These are phyloP conservation scores for Lasioglossum calceatum DNA, from an alignment of 2,888 invertebrate species.

Conservation along the genomic window DNA sequence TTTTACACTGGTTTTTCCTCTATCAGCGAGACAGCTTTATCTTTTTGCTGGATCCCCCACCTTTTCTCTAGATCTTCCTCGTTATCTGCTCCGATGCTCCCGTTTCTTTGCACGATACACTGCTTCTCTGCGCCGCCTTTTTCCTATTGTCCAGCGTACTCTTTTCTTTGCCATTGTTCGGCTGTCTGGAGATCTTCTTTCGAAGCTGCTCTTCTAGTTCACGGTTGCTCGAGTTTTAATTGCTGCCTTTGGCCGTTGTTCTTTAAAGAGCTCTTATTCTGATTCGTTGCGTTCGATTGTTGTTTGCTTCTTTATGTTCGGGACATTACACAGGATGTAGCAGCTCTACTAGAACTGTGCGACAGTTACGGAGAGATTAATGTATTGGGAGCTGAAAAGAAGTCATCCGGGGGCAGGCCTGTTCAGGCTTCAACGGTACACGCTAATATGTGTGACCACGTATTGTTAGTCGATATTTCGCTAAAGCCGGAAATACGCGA, in stretches of 20 bases:
- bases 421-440: too few species aligned
- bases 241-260: conserved; percentile 24
- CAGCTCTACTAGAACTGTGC: too few species aligned
- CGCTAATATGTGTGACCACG: too few species aligned
- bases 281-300: not conserved
- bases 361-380: too few species aligned
- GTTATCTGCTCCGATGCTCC: conserved; percentile 21
- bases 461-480: too few species aligned
- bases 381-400: too few species aligned
- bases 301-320: not conserved
- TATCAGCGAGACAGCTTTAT: not conserved
- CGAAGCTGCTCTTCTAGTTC: not conserved
- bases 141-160: conserved; percentile 21
- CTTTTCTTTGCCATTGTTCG: conserved; percentile 34
- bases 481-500: not conserved
- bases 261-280: conserved; percentile 2
- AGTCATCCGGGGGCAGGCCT: too few species aligned
- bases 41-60: not conserved
- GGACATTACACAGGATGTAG: too few species aligned
- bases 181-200: conserved; percentile 13
- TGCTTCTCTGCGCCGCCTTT: conserved; percentile 22
- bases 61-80: conserved; percentile 9
- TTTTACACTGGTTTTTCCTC: conserved; percentile 9
- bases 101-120: not conserved
- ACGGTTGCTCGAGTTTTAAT: conserved; percentile 35